Evolutionary conservation across 2,888 invertebrate genomes (phyloP).

Genomic region (Stomorhina lunata): DNA sequence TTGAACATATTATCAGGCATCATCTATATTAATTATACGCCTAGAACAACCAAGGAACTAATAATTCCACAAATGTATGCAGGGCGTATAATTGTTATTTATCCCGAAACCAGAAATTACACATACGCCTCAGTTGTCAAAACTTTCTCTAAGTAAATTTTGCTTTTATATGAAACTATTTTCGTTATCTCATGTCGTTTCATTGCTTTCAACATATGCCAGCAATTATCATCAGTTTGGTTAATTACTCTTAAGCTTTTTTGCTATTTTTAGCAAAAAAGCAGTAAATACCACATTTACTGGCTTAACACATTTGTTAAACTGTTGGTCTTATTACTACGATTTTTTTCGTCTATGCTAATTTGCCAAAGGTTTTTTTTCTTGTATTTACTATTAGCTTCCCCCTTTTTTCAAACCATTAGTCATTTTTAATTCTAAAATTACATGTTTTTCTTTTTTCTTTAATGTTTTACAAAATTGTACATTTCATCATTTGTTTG

Average conservation of each 20-base stretch:
- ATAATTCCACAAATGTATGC: not conserved
- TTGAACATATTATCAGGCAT: no score
- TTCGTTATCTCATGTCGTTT: no score
- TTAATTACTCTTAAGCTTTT: conserved; percentile 14
- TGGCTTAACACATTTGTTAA: conserved; percentile 40
- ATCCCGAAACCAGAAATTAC: not conserved
- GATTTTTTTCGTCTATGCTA: not conserved
- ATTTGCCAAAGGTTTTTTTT: not conserved
- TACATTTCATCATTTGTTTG: not conserved
- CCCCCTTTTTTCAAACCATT: not conserved
- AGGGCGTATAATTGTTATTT: not conserved
- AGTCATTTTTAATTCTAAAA: conserved; percentile 1
- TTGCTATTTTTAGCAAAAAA: not conserved
- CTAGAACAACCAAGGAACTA: no score
- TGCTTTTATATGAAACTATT: no score
- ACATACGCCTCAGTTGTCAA: not conserved
- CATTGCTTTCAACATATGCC: no score
- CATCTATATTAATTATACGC: no score
- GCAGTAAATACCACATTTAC: conserved; percentile 30
- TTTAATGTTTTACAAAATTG: not conserved
- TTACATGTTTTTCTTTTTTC: not conserved
- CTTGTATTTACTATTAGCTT: not conserved
- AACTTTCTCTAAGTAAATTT: no score
- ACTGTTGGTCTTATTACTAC: conserved; percentile 3
- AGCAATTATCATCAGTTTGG: conserved; percentile 7